Evolutionary conservation across 2,888 invertebrate genomes (phyloP).

Genomic region (Trissoscelio sp.): DNA sequence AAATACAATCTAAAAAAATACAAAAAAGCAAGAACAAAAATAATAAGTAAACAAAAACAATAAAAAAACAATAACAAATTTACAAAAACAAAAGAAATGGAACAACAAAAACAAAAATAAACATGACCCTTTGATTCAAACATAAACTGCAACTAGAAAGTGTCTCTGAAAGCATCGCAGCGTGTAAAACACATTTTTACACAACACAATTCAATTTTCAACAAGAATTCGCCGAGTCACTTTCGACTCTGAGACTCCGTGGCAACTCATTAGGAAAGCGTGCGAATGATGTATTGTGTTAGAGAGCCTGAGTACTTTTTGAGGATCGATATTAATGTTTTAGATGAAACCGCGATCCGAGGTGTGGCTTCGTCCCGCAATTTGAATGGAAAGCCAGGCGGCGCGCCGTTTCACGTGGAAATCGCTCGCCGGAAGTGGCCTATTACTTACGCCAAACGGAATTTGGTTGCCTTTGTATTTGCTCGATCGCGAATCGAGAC

Average conservation of each 20-base stretch:
- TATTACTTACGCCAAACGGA: constrained; percentile 32
- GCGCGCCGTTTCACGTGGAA: constrained; percentile 13
- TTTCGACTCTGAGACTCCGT: constrained; percentile 6
- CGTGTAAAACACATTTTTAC: constrained; percentile 7
- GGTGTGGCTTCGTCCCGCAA: constrained; percentile 26
- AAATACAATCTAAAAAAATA: too few relatives aligned
- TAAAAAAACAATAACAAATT: too few relatives aligned
- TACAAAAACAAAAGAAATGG: too few relatives aligned
- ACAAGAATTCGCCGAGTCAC: constrained; percentile 25
- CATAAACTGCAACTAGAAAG: constrained; percentile 39
- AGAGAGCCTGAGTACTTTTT: constrained; percentile 28
- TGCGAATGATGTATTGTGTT: constrained; percentile 38
- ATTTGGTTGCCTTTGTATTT: constrained; percentile 9
- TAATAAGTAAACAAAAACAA: too few relatives aligned
- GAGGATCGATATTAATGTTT: constrained; percentile 44
- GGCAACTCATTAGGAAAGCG: constrained; percentile 35
- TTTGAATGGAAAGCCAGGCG: constrained; percentile 20
- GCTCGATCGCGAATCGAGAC: constrained; percentile 20
- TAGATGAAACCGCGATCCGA: constrained; percentile 33
- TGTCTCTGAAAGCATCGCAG: neutral
- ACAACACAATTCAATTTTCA: constrained; percentile 29
- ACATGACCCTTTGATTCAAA: too few relatives aligned
- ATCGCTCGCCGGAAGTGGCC: constrained; percentile 21
- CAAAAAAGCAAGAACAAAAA: too few relatives aligned
- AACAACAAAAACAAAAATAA: too few relatives aligned